phyloP scores from a whole-genome alignment of 2,888 invertebrate species.

The Megalurothrips usitatus region DNA sequence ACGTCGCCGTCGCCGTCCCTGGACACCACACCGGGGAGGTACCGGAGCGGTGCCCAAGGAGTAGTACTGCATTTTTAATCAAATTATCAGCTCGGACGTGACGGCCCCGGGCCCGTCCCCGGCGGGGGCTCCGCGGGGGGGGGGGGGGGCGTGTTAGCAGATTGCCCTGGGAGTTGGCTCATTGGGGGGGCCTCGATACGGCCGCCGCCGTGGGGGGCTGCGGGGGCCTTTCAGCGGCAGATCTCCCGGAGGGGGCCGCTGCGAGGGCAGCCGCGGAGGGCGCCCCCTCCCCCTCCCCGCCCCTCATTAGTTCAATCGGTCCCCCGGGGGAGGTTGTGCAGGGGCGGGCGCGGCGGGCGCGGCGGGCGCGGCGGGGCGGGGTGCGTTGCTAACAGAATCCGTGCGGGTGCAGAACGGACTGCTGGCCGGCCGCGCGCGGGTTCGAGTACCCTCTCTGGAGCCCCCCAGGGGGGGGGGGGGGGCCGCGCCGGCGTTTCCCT shows the following conservation, averaged over 20 bases:
- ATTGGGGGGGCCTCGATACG: neutral
- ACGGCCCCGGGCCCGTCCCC: neutral
- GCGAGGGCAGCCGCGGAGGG: neutral
- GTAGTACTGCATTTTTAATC: neutral
- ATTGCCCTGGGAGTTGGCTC: neutral
- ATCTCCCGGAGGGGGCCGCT: too few species aligned
- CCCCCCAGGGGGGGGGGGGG: too few species aligned
- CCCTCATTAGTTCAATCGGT: neutral
- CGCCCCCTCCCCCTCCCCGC: neutral
- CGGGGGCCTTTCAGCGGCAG: neutral
- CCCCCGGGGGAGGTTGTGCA: neutral
- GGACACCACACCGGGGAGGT: too few species aligned
- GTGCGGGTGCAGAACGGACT: neutral
- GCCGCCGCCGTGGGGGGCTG: neutral
- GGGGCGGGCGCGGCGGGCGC: neutral
- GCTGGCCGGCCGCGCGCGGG: too few species aligned
- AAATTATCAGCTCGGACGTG: neutral
- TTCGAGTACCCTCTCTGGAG: too few species aligned
- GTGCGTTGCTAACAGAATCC: neutral
- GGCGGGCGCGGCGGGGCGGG: neutral
- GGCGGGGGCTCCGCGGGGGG: neutral
- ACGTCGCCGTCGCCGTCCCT: too few species aligned
- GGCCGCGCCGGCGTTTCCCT: too few species aligned
- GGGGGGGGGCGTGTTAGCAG: neutral
- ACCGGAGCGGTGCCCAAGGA: too few species aligned